A percentile compares a stretch with the other conserved stretches of the same genome.
Evolutionary conservation across 1,140 invertebrate species (phyloP).

Genomic region (Medauroidea extradentata): DNA sequence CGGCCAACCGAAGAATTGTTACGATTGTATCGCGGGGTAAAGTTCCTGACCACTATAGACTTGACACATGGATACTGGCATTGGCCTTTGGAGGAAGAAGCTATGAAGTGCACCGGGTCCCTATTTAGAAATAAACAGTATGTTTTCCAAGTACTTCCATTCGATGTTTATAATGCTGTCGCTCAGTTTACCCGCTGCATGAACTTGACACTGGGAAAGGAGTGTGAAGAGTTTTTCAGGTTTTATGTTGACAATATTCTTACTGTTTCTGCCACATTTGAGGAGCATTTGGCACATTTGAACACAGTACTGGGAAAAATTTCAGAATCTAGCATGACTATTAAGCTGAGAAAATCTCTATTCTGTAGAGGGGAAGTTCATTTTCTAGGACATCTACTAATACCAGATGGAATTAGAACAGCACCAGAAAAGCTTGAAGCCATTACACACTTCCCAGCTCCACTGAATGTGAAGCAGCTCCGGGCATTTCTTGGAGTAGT

Average conservation of each 20-base stretch:
- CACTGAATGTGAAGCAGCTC: constrained; percentile 32
- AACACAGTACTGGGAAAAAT: constrained; percentile 18
- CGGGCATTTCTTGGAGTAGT: constrained; percentile 36
- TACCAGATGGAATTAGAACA: constrained; percentile 27
- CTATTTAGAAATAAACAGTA: constrained; percentile 31
- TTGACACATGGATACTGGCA: constrained; percentile 37
- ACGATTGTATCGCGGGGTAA: constrained; percentile 23
- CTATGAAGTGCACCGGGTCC: constrained; percentile 35
- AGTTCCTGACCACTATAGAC: constrained; percentile 34
- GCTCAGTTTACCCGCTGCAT: constrained; percentile 34
- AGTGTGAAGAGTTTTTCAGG: constrained; percentile 13
- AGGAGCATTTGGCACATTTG: constrained; percentile 26
- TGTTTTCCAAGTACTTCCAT: constrained; percentile 33
- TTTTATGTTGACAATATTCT: constrained; percentile 31
- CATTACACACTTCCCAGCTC: constrained; percentile 30
- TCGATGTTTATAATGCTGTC: constrained; percentile 27
- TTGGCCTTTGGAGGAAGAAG: constrained; percentile 26
- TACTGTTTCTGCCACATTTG: constrained; percentile 17
- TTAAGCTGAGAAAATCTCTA: constrained; percentile 22
- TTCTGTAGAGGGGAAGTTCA: constrained; percentile 18
- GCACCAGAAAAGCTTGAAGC: constrained; percentile 32
- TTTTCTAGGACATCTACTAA: constrained; percentile 26
- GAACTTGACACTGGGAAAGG: not conserved
- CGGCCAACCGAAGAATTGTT: constrained; percentile 15
- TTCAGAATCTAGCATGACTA: constrained; percentile 21